Evolutionary conservation across 2,888 invertebrate genomes (phyloP).

Genomic region (Luperina testacea): DNA sequence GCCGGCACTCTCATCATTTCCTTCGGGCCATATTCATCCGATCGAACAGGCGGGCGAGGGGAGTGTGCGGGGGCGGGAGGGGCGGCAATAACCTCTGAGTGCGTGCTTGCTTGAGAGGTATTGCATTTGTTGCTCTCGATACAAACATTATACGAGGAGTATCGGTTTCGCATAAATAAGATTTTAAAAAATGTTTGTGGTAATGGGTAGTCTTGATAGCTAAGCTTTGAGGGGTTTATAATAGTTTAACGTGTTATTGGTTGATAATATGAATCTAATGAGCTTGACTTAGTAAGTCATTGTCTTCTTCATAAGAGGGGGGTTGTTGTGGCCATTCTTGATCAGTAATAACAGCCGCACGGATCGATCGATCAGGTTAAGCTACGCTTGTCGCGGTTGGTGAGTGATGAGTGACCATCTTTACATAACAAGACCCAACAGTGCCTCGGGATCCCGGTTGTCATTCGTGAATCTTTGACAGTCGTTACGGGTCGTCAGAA

Average conservation of each 20-base stretch:
- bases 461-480: not conserved
- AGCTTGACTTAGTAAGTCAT: not conserved
- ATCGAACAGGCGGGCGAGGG: constrained; percentile 67
- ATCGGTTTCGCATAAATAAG: constrained; percentile 52
- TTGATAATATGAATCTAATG: not conserved
- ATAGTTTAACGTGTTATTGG: not conserved
- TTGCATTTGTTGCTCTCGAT: constrained; percentile 76
- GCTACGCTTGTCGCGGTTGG: not conserved
- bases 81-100: constrained; percentile 78
- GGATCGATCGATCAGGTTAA: not conserved
- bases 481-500: not conserved
- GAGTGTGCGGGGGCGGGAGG: constrained; percentile 45
- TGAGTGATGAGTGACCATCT: not conserved
- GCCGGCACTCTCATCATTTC: constrained; percentile 87
- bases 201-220: not conserved
- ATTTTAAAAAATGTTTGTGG: constrained; percentile 25
- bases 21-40: constrained; percentile 86
- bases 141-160: constrained; percentile 57
- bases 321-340: not conserved
- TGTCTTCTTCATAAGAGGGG: not conserved
- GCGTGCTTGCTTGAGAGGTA: constrained; percentile 80
- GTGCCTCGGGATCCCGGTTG: not conserved
- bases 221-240: not conserved
- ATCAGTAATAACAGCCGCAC: not conserved
- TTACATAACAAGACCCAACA: not conserved